A percentile compares a stretch with the other conserved stretches of the same genome.
Conservation (phyloP, 2,797 vertebrate species). For the Rhinogobio ventralis region DNA sequence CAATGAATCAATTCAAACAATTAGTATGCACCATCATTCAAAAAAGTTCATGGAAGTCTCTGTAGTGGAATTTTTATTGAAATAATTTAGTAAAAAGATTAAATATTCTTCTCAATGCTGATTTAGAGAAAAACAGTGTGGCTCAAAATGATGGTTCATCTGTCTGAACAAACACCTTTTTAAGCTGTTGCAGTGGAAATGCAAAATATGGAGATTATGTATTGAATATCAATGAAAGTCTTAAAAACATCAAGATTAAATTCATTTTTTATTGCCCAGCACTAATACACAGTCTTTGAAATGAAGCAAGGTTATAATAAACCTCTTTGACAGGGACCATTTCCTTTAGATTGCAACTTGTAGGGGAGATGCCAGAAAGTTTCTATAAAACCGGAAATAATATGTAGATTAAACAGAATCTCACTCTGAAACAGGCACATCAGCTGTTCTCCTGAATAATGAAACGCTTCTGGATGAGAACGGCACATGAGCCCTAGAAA, state of each 20-base stretch:
- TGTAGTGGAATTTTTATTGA: not conserved
- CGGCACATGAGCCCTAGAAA: not conserved
- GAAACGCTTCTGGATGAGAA: not conserved
- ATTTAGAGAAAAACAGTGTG: not conserved
- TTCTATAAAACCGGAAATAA: slow-evolving; percentile 1
- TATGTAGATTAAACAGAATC: slow-evolving; percentile 35
- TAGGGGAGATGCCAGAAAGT: not conserved
- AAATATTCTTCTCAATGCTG: not conserved
- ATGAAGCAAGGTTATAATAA: not conserved
- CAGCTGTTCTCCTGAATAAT: slow-evolving; percentile 37
- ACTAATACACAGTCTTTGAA: not conserved
- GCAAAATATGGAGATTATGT: not conserved
- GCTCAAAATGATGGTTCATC: not conserved
- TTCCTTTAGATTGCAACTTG: slow-evolving; percentile 13
- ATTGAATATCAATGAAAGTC: not conserved
- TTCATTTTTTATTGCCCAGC: not conserved
- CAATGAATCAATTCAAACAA: not conserved
- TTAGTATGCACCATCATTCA: not conserved
- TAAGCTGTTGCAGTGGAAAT: slow-evolving; percentile 13
- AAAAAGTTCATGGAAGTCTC: not conserved
- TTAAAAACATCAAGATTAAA: slow-evolving; percentile 1
- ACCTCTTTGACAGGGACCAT: not conserved
- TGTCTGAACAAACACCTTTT: not conserved
- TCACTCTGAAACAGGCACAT: slow-evolving; percentile 15
- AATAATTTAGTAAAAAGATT: not conserved